These are phyloP conservation scores for Octonoba sinensis DNA, from an alignment of 2,888 invertebrate genomes.

Conservation along the genomic window DNA sequence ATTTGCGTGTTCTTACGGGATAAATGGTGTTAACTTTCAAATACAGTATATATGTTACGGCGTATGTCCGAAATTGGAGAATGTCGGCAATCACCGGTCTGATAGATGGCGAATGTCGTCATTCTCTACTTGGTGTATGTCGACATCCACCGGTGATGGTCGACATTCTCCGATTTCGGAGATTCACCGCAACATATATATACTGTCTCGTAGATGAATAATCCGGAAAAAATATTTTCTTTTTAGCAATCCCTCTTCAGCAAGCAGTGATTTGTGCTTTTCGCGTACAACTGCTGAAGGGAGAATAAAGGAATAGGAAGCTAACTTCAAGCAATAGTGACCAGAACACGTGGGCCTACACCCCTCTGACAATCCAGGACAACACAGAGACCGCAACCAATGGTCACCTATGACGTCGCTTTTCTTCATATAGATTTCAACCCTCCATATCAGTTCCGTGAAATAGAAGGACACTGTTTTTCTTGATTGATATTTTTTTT, in stretches of 20 bases:
- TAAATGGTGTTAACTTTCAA: too few relatives aligned
- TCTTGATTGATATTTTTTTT: slow-evolving; percentile 18
- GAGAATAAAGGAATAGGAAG: slow-evolving; percentile 11
- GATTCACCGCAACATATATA: too few relatives aligned
- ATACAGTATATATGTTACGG: too few relatives aligned
- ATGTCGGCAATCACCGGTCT: too few relatives aligned
- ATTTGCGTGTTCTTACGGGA: too few relatives aligned
- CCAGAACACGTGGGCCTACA: slow-evolving; percentile 40
- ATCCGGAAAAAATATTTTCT: not conserved
- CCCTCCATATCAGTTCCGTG: slow-evolving; percentile 48
- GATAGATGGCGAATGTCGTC: too few relatives aligned
- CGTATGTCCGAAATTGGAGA: too few relatives aligned
- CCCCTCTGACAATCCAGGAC: slow-evolving; percentile 58
- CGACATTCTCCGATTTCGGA: too few relatives aligned
- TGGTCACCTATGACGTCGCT: slow-evolving; percentile 37
- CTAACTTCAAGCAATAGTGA: slow-evolving; percentile 50
- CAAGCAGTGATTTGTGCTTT: slow-evolving; percentile 27
- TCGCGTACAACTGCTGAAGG: slow-evolving; percentile 15
- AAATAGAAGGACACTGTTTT: slow-evolving; percentile 10
- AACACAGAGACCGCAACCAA: slow-evolving; percentile 20
- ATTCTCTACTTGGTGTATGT: too few relatives aligned
- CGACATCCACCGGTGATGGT: too few relatives aligned
- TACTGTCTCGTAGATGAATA: too few relatives aligned
- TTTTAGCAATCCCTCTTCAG: slow-evolving; percentile 61
- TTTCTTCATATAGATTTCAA: slow-evolving; percentile 50